These are phyloP conservation scores for Hemicordylus capensis DNA, from an alignment of 2,113 vertebrate species.

Conservation along the genomic window DNA sequence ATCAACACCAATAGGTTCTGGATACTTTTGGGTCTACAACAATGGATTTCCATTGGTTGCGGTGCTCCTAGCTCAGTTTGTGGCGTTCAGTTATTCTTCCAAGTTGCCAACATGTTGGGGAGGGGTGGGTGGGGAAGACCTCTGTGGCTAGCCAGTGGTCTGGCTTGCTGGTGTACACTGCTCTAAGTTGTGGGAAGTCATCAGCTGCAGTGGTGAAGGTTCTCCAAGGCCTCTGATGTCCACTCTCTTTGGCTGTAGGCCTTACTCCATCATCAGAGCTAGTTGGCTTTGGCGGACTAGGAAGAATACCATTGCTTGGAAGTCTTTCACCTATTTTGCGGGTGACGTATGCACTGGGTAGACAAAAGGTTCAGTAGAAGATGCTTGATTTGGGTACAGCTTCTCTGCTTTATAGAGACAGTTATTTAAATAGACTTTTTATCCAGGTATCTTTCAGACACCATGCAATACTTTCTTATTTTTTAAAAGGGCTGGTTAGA, in stretches of 20 bases:
- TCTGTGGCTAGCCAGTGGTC: background rate
- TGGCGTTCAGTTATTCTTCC: conserved; percentile 5
- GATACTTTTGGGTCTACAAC: background rate
- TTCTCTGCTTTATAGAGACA: conserved; percentile 1
- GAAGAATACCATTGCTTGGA: background rate
- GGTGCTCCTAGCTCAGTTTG: background rate
- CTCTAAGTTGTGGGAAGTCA: background rate
- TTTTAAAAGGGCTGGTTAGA: conserved; percentile 26
- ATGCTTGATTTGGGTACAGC: background rate
- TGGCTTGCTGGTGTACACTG: background rate
- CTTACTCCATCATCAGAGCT: background rate
- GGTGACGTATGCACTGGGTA: background rate
- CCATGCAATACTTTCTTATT: conserved; percentile 40
- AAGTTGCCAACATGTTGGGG: background rate
- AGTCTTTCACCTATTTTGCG: conserved; percentile 1
- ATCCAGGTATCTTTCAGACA: conserved; percentile 35
- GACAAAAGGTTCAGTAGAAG: background rate
- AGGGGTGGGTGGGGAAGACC: background rate
- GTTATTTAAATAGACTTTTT: conserved; percentile 28
- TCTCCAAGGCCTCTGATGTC: background rate
- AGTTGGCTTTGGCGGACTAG: background rate
- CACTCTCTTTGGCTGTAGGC: background rate
- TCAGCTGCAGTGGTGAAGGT: background rate
- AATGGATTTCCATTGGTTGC: conserved; percentile 20
- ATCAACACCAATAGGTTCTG: conserved; percentile 1